phyloP scores from a whole-genome alignment of 2,797 vertebrate genomes.

The Characodon lateralis region DNA sequence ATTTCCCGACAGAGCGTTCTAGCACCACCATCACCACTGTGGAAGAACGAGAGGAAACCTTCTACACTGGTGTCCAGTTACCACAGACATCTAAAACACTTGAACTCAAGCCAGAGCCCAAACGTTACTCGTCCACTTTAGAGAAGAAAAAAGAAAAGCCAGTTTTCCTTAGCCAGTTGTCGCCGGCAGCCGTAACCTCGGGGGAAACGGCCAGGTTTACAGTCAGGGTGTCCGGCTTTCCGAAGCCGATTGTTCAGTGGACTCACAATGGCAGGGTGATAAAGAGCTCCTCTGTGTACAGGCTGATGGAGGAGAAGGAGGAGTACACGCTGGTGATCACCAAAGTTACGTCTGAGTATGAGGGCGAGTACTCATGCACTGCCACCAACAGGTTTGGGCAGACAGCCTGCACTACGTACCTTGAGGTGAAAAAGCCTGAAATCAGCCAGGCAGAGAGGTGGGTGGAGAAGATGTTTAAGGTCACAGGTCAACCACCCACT shows the following conservation, averaged over 20 bases:
- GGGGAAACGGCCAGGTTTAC: constrained; percentile 87
- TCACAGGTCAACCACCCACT: constrained; percentile 78
- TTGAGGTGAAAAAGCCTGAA: constrained; percentile 81
- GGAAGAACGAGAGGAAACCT: constrained; percentile 86
- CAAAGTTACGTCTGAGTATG: constrained; percentile 80
- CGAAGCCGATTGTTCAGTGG: constrained; percentile 90
- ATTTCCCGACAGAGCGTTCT: constrained; percentile 89
- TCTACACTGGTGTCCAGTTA: constrained; percentile 86
- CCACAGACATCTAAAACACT: constrained; percentile 88
- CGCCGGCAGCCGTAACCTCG: constrained; percentile 73
- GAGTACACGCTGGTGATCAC: constrained; percentile 88
- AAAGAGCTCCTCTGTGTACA: constrained; percentile 78
- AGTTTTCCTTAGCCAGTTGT: constrained; percentile 85
- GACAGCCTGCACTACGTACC: constrained; percentile 82
- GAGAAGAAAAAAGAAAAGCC: constrained; percentile 86
- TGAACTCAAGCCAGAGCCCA: constrained; percentile 91
- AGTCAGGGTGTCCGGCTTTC: constrained; percentile 84
- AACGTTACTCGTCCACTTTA: constrained; percentile 83
- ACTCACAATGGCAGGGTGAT: constrained; percentile 84
- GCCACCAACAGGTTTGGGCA: constrained; percentile 87
- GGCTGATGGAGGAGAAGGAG: constrained; percentile 84
- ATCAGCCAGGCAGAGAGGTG: constrained; percentile 76
- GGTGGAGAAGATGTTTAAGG: constrained; percentile 82
- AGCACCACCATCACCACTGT: constrained; percentile 88
- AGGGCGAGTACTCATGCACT: constrained; percentile 88